Percentiles rank a stretch among this genome's conserved stretches.
phyloP scores from a whole-genome alignment of 2,113 vertebrate genomes.

The Plecotus auritus region DNA sequence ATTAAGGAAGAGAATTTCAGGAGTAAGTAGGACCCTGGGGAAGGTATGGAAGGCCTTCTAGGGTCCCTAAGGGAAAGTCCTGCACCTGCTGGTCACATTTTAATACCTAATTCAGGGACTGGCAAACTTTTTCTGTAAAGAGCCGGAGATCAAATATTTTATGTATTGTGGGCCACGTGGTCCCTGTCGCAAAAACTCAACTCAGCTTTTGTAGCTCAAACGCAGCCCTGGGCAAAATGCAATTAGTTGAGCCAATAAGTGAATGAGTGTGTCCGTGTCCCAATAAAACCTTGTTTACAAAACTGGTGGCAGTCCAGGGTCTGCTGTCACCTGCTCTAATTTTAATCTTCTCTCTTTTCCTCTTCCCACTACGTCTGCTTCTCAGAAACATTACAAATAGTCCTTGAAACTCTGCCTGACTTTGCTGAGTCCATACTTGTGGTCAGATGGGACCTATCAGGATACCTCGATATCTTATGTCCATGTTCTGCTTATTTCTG shows the following conservation, averaged over 20 bases:
- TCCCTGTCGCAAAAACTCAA: not conserved
- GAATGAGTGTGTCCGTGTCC: not conserved
- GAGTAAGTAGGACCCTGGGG: not conserved
- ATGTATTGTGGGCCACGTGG: not conserved
- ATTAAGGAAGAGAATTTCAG: slow-evolving; percentile 19
- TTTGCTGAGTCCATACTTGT: not conserved
- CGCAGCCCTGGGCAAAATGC: not conserved
- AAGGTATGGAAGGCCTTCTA: not conserved
- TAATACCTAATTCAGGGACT: not conserved
- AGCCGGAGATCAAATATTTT: not conserved
- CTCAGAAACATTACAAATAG: not conserved
- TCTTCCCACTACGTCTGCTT: not conserved
- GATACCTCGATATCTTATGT: not conserved
- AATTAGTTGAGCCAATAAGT: not conserved
- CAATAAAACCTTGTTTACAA: not conserved
- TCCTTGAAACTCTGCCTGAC: not conserved
- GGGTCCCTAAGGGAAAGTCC: not conserved
- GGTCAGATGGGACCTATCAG: not conserved
- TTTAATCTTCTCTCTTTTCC: not conserved
- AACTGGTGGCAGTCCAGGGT: not conserved
- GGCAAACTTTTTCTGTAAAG: not conserved
- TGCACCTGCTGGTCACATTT: not conserved
- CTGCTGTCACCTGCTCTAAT: not conserved
- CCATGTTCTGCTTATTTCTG: not conserved
- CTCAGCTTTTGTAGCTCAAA: not conserved